These are phyloP conservation scores for Rhopalosiphum nymphaeae DNA, from an alignment of 2,888 invertebrate genomes.

Conservation along the genomic window DNA sequence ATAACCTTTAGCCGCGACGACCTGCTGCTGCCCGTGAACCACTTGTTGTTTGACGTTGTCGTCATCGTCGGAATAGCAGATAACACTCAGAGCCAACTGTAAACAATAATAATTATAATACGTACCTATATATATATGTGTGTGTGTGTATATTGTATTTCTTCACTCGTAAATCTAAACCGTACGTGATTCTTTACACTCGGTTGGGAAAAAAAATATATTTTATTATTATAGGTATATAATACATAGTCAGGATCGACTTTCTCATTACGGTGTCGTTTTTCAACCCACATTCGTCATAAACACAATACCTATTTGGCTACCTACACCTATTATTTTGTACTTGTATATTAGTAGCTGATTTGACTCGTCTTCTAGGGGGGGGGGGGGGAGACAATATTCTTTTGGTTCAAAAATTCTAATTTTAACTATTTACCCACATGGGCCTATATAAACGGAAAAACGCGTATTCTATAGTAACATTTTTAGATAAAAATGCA, in stretches of 20 bases:
- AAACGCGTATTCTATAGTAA: too few relatives aligned
- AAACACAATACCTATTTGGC: neutral
- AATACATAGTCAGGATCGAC: neutral
- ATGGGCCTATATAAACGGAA: too few relatives aligned
- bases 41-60: neutral
- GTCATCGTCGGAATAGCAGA: neutral
- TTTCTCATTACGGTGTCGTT: neutral
- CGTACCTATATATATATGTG: neutral
- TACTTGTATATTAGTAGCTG: neutral
- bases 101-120: constrained; percentile 3
- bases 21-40: neutral
- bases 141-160: neutral
- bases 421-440: neutral
- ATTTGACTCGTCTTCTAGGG: too few relatives aligned
- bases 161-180: neutral
- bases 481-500: too few relatives aligned
- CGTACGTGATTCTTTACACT: constrained; percentile 12
- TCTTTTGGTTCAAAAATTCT: too few relatives aligned
- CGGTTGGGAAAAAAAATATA: neutral
- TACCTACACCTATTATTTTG: neutral
- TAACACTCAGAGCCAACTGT: neutral
- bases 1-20: constrained; percentile 27
- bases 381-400: too few relatives aligned
- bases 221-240: neutral
- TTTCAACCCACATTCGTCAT: neutral